Evolutionary conservation across 2,113 vertebrate genomes (phyloP).

Genomic region (Camelus bactrianus): DNA sequence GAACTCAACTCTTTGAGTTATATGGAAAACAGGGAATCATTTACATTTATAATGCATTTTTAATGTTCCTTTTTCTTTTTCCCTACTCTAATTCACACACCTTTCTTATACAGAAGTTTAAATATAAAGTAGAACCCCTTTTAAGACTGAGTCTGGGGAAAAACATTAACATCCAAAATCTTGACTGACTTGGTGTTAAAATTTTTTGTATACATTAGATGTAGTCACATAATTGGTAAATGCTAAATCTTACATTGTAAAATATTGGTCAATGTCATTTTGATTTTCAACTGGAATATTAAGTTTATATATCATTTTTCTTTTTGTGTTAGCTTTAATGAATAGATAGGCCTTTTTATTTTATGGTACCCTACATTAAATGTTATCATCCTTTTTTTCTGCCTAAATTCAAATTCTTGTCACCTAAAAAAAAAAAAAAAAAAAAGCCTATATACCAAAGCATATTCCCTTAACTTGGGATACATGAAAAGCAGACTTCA

Average conservation of each 20-base stretch:
- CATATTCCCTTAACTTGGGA: not conserved
- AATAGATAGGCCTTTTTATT: slow-evolving; percentile 90
- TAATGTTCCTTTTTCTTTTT: not conserved
- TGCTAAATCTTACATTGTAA: slow-evolving; percentile 37
- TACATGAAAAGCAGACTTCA: not conserved
- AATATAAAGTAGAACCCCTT: not conserved
- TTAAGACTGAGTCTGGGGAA: not conserved
- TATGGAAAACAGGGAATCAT: not conserved
- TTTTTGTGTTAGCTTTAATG: slow-evolving; percentile 89
- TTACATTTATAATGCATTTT: slow-evolving; percentile 22
- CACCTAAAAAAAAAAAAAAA: slow-evolving; percentile 69
- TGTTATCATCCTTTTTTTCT: slow-evolving; percentile 88
- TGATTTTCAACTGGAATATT: not conserved
- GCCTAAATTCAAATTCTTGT: slow-evolving; percentile 91
- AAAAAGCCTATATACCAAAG: not conserved
- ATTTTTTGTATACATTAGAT: not conserved
- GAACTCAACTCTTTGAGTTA: not conserved
- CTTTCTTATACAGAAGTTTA: slow-evolving; percentile 14
- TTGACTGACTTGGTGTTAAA: not conserved
- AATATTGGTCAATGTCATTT: not conserved
- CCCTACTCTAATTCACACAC: not conserved
- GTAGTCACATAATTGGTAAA: not conserved
- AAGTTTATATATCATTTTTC: slow-evolving; percentile 82
- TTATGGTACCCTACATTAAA: slow-evolving; percentile 90
- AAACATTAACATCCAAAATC: not conserved